These are phyloP conservation scores for Carabus problematicus DNA, from an alignment of 2,888 invertebrate genomes.

Conservation along the genomic window DNA sequence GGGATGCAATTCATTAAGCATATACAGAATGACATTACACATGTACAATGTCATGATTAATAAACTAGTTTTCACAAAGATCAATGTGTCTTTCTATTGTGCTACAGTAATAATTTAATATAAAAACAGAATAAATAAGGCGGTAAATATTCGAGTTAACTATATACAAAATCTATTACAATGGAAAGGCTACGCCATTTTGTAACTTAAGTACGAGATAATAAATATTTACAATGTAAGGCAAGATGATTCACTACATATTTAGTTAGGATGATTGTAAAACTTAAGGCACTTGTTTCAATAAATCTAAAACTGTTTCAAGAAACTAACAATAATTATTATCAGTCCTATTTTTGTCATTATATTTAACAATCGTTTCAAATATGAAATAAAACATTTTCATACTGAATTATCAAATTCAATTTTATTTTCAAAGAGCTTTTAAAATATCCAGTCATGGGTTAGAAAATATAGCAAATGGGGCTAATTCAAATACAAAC, in stretches of 20 bases:
- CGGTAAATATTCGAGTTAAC: conserved; percentile 6
- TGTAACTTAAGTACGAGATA: conserved; percentile 36
- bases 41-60: too few species aligned
- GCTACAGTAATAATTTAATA: conserved; percentile 6
- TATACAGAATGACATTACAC: too few species aligned
- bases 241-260: conserved; percentile 34
- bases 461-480: not conserved
- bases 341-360: not conserved
- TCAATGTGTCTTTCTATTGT: too few species aligned
- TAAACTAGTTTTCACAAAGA: too few species aligned
- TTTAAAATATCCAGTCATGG: not conserved
- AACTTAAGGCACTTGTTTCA: conserved; percentile 26
- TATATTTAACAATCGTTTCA: not conserved
- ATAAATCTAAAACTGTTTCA: conserved; percentile 20
- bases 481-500: too few species aligned
- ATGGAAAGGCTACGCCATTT: conserved; percentile 36
- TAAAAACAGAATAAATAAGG: conserved; percentile 1
- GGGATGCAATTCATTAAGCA: too few species aligned
- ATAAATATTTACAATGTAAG: conserved; percentile 33
- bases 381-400: not conserved
- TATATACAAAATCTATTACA: conserved; percentile 34
- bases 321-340: conserved; percentile 12
- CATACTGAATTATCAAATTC: too few species aligned
- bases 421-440: not conserved
- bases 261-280: conserved; percentile 21